Percentiles rank a stretch among this genome's conserved stretches.
These are phyloP conservation scores for Megaptera novaeangliae DNA, from an alignment of 2,113 vertebrate genomes.

Conservation along the genomic window DNA sequence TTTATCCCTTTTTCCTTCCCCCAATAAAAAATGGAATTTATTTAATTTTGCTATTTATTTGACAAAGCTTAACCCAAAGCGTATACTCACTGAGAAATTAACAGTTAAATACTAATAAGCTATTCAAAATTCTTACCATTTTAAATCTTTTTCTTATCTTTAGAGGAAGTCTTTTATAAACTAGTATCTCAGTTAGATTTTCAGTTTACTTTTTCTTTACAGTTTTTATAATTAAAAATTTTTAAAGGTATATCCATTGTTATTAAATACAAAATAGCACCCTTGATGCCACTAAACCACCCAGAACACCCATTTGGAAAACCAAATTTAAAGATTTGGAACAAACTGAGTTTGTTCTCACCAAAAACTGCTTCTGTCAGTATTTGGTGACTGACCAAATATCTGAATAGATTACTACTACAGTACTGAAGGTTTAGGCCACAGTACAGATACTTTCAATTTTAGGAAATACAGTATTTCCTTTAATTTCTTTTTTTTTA, in stretches of 20 bases:
- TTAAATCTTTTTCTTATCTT: background rate
- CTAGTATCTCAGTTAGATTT: background rate
- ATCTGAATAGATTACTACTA: background rate
- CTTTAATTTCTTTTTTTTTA: background rate
- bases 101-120: background rate
- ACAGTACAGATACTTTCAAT: background rate
- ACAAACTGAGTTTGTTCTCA: background rate
- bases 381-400: background rate
- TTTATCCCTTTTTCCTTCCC: background rate
- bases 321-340: background rate
- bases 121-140: background rate
- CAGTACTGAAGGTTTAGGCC: background rate
- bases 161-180: background rate
- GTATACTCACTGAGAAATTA: background rate
- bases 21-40: background rate
- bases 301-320: background rate
- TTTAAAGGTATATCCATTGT: background rate
- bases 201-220: background rate
- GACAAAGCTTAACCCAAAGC: background rate
- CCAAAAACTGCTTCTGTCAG: background rate
- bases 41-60: background rate
- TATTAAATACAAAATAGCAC: background rate
- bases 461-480: background rate
- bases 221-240: background rate
- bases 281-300: background rate